Percentiles rank a stretch among this genome's conserved stretches.
Evolutionary conservation across 2,113 vertebrate genomes (phyloP).

Genomic region (Thermophis baileyi): DNA sequence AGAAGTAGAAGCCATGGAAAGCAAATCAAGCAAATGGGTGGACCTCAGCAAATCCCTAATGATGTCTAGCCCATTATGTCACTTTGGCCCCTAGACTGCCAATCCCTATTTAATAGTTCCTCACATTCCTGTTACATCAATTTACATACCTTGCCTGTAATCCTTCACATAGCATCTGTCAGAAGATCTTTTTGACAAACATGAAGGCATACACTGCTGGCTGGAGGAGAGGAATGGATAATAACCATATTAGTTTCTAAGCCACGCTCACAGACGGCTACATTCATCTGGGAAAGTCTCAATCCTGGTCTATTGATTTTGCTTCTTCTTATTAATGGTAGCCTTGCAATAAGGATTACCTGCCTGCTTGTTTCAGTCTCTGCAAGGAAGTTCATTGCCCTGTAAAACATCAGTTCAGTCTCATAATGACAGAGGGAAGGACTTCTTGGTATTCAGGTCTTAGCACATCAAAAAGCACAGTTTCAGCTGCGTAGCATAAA

Average conservation of each 20-base stretch:
- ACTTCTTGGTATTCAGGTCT: neutral
- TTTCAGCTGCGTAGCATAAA: neutral
- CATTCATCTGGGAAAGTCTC: constrained; percentile 1
- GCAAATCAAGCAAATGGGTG: neutral
- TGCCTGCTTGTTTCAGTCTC: constrained; percentile 1
- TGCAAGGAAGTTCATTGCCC: constrained; percentile 2
- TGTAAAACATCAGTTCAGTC: neutral
- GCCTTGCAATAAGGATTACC: constrained; percentile 37
- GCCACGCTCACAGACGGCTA: constrained; percentile 12
- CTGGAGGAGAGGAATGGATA: constrained; percentile 9
- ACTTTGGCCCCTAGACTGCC: neutral
- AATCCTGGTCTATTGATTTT: constrained; percentile 23
- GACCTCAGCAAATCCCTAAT: neutral
- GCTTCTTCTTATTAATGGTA: constrained; percentile 34
- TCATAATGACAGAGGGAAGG: neutral
- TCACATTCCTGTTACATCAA: constrained; percentile 13
- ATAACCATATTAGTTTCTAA: constrained; percentile 25
- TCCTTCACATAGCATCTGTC: neutral
- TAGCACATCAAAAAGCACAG: neutral
- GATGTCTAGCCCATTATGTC: neutral
- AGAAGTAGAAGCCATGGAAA: neutral
- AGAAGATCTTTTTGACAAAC: constrained; percentile 35
- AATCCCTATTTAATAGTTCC: neutral
- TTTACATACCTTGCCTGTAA: constrained; percentile 1
- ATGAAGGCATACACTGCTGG: constrained; percentile 6